Conservation (phyloP, 2,797 vertebrate species). For the Yasuhikotakia modesta region DNA sequence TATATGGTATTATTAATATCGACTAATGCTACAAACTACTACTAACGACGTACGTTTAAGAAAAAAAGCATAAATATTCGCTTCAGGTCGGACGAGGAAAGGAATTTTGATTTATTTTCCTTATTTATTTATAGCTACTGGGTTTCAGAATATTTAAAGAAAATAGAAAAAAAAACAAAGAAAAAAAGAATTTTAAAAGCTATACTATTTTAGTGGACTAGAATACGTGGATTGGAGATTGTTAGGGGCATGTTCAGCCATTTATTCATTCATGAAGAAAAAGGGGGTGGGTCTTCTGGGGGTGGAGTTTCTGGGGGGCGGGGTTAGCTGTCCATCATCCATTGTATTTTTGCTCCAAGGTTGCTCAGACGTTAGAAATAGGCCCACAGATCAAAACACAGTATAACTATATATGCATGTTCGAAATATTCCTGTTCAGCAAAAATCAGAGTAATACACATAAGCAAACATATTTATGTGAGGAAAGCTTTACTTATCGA, state of each 20-base stretch:
- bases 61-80: constrained; percentile 70
- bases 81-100: constrained; percentile 80
- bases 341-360: not conserved
- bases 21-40: constrained; percentile 82
- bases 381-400: constrained; percentile 47
- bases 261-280: constrained; percentile 40
- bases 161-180: constrained; percentile 66
- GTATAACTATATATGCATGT: constrained; percentile 40
- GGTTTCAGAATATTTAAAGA: constrained; percentile 82
- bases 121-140: constrained; percentile 81
- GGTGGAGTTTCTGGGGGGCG: not conserved
- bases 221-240: constrained; percentile 78
- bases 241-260: constrained; percentile 76
- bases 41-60: constrained; percentile 80
- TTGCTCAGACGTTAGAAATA: constrained; percentile 37
- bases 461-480: constrained; percentile 25
- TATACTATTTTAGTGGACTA: constrained; percentile 84
- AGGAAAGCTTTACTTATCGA: constrained; percentile 31
- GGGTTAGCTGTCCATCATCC: constrained; percentile 27
- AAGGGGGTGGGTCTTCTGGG: not conserved
- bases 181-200: constrained; percentile 73
- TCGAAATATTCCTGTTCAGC: constrained; percentile 19
- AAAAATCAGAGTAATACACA: constrained; percentile 26
- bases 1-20: constrained; percentile 82
- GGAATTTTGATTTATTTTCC: constrained; percentile 75